phyloP scores from a whole-genome alignment of 2,888 invertebrate species.

The Microctonus brassicae region DNA sequence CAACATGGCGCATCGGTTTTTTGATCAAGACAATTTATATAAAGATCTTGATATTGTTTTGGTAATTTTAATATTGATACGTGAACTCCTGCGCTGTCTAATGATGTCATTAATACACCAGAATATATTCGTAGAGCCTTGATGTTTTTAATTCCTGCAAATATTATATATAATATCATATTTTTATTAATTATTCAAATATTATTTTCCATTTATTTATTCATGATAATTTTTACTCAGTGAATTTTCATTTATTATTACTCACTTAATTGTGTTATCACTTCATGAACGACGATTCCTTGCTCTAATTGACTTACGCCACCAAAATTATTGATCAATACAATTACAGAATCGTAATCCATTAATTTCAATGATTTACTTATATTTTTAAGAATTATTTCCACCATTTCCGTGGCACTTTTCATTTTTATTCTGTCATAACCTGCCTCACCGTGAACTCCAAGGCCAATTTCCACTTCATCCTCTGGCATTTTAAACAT shows the following conservation, averaged over 20 bases:
- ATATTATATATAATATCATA: background rate
- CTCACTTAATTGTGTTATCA: constrained; percentile 76
- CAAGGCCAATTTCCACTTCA: constrained; percentile 78
- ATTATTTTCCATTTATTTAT: background rate
- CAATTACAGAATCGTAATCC: constrained; percentile 71
- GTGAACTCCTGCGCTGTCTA: constrained; percentile 85
- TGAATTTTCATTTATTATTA: constrained; percentile 31
- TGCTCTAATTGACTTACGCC: constrained; percentile 82
- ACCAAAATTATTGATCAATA: constrained; percentile 85
- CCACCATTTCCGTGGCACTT: constrained; percentile 69
- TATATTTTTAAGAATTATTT: constrained; percentile 70
- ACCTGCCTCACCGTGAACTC: constrained; percentile 73
- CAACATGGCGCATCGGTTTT: constrained; percentile 74
- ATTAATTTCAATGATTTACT: constrained; percentile 50
- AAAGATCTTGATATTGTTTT: constrained; percentile 66
- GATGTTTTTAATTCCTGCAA: constrained; percentile 53
- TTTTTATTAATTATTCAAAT: background rate
- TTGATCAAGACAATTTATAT: constrained; percentile 74
- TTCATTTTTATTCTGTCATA: constrained; percentile 70
- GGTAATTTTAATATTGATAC: constrained; percentile 77
- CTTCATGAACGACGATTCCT: constrained; percentile 79
- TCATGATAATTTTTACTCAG: background rate
- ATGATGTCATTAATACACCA: constrained; percentile 78
- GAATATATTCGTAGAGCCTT: constrained; percentile 58
- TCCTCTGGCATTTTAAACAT: constrained; percentile 76